A percentile compares a stretch with the other conserved stretches of the same genome.
phyloP scores from a whole-genome alignment of 2,797 vertebrate species.

The Spondyliosoma cantharus region DNA sequence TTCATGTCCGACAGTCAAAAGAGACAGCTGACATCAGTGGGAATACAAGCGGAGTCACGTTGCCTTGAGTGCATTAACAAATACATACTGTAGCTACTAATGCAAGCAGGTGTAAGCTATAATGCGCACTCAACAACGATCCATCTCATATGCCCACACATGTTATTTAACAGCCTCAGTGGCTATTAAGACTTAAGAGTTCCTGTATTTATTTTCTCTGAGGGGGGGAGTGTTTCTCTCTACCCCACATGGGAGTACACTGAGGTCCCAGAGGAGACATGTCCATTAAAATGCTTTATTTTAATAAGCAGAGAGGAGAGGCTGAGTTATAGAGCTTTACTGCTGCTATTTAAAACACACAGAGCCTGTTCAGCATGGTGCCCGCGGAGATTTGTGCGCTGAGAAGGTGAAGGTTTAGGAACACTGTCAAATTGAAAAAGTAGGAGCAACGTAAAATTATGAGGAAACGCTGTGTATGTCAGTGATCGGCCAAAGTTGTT shows the following conservation, averaged over 20 bases:
- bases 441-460: too few species aligned
- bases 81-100: conserved; percentile 66
- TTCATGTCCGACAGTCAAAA: conserved; percentile 27
- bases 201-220: conserved; percentile 43
- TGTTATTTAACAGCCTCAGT: conserved; percentile 48
- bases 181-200: conserved; percentile 43
- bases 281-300: conserved; percentile 49
- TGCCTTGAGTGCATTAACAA: conserved; percentile 63
- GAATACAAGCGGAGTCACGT: conserved; percentile 59
- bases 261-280: conserved; percentile 31
- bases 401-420: conserved; percentile 19
- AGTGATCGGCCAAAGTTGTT: not conserved
- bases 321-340: conserved; percentile 35
- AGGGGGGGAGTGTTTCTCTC: conserved; percentile 3
- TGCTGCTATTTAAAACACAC: conserved; percentile 48
- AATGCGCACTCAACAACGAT: conserved; percentile 57
- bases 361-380: conserved; percentile 28
- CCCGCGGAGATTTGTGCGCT: conserved; percentile 27
- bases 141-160: conserved; percentile 53
- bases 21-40: conserved; percentile 68
- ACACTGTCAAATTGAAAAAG: conserved; percentile 33
- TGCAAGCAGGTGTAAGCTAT: conserved; percentile 63
- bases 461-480: not conserved
- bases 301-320: conserved; percentile 49
- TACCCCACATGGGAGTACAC: conserved; percentile 28